Evolutionary conservation across 2,888 invertebrate species (phyloP).

Genomic region (Cephus rjabovi): DNA sequence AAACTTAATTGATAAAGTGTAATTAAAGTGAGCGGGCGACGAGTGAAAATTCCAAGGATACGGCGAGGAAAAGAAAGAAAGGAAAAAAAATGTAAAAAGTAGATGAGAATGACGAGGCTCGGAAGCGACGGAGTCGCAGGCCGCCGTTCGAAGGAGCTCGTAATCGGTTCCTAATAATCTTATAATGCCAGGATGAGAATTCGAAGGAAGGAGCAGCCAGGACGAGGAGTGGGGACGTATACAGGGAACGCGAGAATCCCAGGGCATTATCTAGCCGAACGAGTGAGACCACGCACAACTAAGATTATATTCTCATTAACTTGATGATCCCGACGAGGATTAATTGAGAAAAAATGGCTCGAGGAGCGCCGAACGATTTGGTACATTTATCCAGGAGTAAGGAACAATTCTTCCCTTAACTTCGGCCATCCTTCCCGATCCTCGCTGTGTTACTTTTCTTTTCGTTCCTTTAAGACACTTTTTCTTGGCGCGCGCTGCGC

Average conservation of each 20-base stretch:
- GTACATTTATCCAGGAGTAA: neutral
- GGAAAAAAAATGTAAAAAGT: constrained; percentile 11
- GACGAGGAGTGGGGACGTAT: neutral
- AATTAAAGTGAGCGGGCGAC: constrained; percentile 26
- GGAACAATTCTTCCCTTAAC: neutral
- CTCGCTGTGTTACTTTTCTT: neutral
- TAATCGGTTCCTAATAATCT: neutral
- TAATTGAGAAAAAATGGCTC: constrained; percentile 37
- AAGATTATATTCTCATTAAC: constrained; percentile 62
- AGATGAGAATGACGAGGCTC: constrained; percentile 15
- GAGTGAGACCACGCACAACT: constrained; percentile 57
- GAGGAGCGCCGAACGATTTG: neutral
- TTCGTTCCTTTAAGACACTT: neutral
- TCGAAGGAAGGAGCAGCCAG: constrained; percentile 2
- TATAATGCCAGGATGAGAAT: constrained; percentile 5
- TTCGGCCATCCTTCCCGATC: neutral
- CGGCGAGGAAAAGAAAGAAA: neutral
- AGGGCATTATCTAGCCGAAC: constrained; percentile 37
- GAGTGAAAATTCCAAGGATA: constrained; percentile 13
- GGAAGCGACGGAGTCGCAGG: neutral
- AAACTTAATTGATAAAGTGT: constrained; percentile 2
- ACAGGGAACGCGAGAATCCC: neutral
- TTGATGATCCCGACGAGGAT: constrained; percentile 30
- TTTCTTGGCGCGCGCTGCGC: neutral
- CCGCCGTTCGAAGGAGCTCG: constrained; percentile 20